Base-by-base conservation (phyloP, 1,140 invertebrate genomes). In the Ridgeia piscesae region DNA sequence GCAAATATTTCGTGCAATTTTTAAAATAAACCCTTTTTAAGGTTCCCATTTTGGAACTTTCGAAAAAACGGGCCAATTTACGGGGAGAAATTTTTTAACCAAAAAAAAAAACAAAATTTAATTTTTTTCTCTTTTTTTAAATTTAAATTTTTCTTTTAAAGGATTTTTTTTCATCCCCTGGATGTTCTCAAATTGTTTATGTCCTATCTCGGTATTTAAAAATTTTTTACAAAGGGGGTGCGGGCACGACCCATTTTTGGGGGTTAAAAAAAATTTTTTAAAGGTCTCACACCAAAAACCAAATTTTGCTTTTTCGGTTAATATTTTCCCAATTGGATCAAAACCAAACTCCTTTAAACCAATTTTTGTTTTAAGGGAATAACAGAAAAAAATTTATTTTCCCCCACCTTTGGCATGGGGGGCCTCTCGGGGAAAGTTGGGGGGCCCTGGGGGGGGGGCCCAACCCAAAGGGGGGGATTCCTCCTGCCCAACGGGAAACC, bases 361-460 rank as follows among this genome's bases (percentile, higher is more conserved):
- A 77, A 77, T 9, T 77, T n/a, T n/a, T n/a, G n/a, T 77, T 9
- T 21, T 0, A 21, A 21, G 58, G 14, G 11, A 21, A 2, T 77
- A 77, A 27, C 58, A 77, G 58, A 27, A 33, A 92, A 88, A 92
- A n/a, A n/a, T n/a, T 96, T 93, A 48, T 93, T 91, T 48, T 33
- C 21, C 89, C 89, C 88, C 31, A 77, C 58, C 58, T 77, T 77
- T n/a, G n/a, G 58, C 58, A 77, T 77, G 58, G 58, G 58, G 27
- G 97, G 97, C n/a, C 96, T 96, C 34, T 97, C 97, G 97, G 92
- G 96, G 97, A 42, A 58, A 33, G 58, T 48, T 91, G 93, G 97
- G 95, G 31, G 96, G 96, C 94, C 97, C 97, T 77, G 95, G 94
- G 34, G 97, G 97, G 90, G 97, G 97, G 93, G 97, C 97, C 88